phyloP scores from a whole-genome alignment of 2,113 vertebrate genomes.

The Pungitius pungitius region DNA sequence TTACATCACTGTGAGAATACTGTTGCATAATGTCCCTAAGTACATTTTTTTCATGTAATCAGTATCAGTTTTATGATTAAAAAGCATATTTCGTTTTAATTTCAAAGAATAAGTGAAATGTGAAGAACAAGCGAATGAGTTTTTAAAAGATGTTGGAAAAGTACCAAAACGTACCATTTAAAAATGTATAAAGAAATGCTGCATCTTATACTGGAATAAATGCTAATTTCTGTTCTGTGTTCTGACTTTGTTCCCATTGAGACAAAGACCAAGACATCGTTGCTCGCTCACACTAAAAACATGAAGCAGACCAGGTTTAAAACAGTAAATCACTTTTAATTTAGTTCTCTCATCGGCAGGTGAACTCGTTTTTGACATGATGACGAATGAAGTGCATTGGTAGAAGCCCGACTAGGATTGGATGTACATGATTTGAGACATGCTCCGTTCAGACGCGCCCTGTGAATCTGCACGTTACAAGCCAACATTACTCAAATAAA shows the following conservation, averaged over 20 bases:
- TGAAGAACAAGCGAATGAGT: no score
- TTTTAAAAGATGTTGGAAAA: not conserved
- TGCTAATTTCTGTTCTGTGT: no score
- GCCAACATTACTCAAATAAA: conserved; percentile 73
- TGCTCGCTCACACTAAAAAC: not conserved
- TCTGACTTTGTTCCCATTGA: no score
- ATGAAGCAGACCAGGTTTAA: conserved; percentile 57
- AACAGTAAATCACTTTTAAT: conserved; percentile 84
- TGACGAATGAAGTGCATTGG: conserved; percentile 80
- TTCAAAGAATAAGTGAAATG: no score
- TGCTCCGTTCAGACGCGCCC: conserved; percentile 77
- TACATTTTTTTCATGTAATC: no score
- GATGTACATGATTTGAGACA: conserved; percentile 73
- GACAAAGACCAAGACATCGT: no score
- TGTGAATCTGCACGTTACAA: conserved; percentile 71
- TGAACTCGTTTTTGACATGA: conserved; percentile 68
- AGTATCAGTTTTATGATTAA: no score
- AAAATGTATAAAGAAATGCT: no score
- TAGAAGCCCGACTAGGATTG: conserved; percentile 76
- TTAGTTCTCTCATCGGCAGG: conserved; percentile 82
- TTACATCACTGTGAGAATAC: no score
- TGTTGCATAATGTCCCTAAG: no score
- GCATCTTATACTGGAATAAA: no score
- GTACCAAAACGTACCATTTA: not conserved
- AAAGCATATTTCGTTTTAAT: no score